These are phyloP conservation scores for Orchesella cincta DNA, from an alignment of 1,140 invertebrate genomes.

Conservation along the genomic window DNA sequence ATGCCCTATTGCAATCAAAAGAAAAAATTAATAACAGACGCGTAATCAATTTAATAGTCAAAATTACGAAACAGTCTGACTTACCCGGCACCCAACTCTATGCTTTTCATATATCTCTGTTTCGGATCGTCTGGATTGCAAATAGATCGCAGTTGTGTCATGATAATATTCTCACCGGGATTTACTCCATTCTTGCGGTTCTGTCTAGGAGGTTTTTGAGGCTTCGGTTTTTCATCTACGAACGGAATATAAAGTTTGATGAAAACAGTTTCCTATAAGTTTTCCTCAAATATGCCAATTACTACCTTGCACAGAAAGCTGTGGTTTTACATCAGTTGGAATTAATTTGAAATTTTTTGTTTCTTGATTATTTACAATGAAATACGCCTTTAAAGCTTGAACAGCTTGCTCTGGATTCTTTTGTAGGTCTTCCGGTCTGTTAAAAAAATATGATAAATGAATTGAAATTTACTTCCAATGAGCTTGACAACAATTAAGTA, in stretches of 20 bases:
- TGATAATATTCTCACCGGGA: constrained; percentile 71
- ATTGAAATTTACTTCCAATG: background rate
- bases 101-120: constrained; percentile 75
- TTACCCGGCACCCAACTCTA: constrained; percentile 82
- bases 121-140: constrained; percentile 76
- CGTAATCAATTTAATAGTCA: background rate
- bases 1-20: constrained; percentile 59
- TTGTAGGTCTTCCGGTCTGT: constrained; percentile 37
- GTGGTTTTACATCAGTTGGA: too few species aligned
- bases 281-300: too few species aligned
- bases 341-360: too few species aligned
- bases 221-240: too few species aligned
- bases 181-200: too few species aligned
- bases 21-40: constrained; percentile 31
- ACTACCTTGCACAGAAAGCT: too few species aligned
- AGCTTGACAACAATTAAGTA: background rate
- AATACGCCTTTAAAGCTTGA: constrained; percentile 89
- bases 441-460: background rate
- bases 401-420: constrained; percentile 86
- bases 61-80: background rate
- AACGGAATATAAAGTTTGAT: too few species aligned
- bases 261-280: too few species aligned
- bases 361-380: constrained; percentile 78
- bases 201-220: too few species aligned
- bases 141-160: constrained; percentile 76